Base-by-base conservation (phyloP, 1,140 invertebrate species). In the Drosophila burlai region DNA sequence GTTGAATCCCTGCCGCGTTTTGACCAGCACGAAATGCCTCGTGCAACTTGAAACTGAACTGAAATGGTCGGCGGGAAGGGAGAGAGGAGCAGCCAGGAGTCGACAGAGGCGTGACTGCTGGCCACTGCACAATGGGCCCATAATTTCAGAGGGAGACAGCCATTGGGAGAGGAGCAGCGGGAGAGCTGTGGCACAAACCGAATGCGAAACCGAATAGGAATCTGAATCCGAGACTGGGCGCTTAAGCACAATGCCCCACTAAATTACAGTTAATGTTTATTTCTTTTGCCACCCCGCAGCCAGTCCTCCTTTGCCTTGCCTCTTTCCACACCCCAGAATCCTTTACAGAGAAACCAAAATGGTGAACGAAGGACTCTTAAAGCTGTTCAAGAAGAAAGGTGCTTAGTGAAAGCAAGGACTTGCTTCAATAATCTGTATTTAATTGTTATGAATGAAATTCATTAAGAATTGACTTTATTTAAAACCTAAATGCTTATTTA, bases 251-350 rank as follows among this genome's bases (percentile, higher is more conserved):
- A 90, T 90, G 85, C 86, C 80, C 86, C 80, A 91, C 85, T 90
- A 90, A 90, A 90, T 90, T 90, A 90, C 85, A 91, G 85, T 90
- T 90, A 90, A 90, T 90, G 86, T 90, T 90, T 90, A 91, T 90
- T 90, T 90, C 81, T 90, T 84, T 79, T 71, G 67, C 77, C 71
- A 65, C 45, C 71, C 67, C 71, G 49, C 60, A 13, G 49, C 62
- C 55, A 58, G 60, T 31, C 45, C 71, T 54, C 15, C 58, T 46
- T 62, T 45, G 15, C 24, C 15, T 9, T 9, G n/a, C 26, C 61
- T n/a, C 24, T 10, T 18, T 38, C 63, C 49, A n/a, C 21, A 7
- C 21, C 21, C 54, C 2, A 26, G 54, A 26, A 57, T 24, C 36
- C 54, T 57, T 57, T 57, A 57, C 54, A 57, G 21, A 57, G 54